A percentile compares a stretch with the other conserved stretches of the same genome.
These are phyloP conservation scores for Siniperca obscura DNA, from an alignment of 2,797 vertebrate species.

Conservation along the genomic window DNA sequence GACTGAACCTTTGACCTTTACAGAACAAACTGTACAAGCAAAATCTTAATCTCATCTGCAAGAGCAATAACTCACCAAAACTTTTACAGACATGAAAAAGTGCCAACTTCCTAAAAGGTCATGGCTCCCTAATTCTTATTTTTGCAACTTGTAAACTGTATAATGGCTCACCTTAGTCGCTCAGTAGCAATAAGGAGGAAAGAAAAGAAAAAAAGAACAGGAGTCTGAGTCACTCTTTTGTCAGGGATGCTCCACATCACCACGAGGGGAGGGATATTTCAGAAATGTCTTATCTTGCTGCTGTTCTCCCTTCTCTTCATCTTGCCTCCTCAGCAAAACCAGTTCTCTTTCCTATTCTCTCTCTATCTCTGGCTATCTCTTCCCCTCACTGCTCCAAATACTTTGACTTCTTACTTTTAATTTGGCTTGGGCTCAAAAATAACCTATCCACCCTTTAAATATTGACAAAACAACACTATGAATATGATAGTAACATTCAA, in stretches of 20 bases:
- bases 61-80: conserved; percentile 9
- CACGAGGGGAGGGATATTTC: conserved; percentile 72
- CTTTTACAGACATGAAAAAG: not conserved
- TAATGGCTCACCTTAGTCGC: conserved; percentile 10
- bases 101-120: conserved; percentile 29
- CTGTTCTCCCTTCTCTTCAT: conserved; percentile 73
- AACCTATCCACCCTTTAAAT: not conserved
- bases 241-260: conserved; percentile 71
- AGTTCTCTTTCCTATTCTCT: conserved; percentile 15
- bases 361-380: conserved; percentile 11
- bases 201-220: conserved; percentile 6
- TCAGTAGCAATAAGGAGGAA: not conserved
- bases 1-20: conserved; percentile 11
- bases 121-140: conserved; percentile 11
- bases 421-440: conserved; percentile 25
- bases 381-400: conserved; percentile 12
- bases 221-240: conserved; percentile 73
- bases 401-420: conserved; percentile 28
- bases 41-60: conserved; percentile 17
- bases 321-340: conserved; percentile 58
- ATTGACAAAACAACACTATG: not conserved
- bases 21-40: not conserved
- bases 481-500: conserved; percentile 3
- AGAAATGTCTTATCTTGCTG: conserved; percentile 83
- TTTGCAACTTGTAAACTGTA: conserved; percentile 11